Conservation (phyloP, 2,797 vertebrate genomes). For the Iguana delicatissima region DNA sequence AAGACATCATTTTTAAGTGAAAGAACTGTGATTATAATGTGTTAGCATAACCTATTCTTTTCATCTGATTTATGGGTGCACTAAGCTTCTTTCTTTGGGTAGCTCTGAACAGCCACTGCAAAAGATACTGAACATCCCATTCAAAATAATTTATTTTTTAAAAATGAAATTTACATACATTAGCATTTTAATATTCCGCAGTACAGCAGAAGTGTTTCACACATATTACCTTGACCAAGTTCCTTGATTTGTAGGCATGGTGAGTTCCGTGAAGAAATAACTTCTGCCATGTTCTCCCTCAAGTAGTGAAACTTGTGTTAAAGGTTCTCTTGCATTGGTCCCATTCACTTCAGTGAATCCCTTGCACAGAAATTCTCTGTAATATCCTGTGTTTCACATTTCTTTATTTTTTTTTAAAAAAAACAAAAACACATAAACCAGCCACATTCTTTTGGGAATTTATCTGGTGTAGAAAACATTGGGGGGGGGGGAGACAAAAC, state of each 20-base stretch:
- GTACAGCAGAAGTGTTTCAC: constrained; percentile 44
- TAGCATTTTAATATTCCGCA: constrained; percentile 61
- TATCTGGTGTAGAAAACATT: neutral
- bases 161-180: constrained; percentile 62
- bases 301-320: neutral
- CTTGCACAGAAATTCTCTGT: neutral
- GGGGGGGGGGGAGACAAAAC: too few relatives aligned
- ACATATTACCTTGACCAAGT: too few relatives aligned
- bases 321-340: neutral
- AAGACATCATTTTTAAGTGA: too few relatives aligned
- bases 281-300: too few relatives aligned
- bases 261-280: too few relatives aligned
- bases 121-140: constrained; percentile 7
- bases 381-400: neutral
- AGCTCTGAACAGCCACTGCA: neutral
- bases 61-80: too few relatives aligned
- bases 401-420: neutral
- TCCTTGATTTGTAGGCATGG: too few relatives aligned
- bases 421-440: too few relatives aligned
- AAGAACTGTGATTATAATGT: too few relatives aligned
- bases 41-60: too few relatives aligned
- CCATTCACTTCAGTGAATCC: neutral
- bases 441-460: too few relatives aligned
- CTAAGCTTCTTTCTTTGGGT: neutral
- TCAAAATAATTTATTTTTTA: constrained; percentile 66